Conservation (phyloP, 1,140 invertebrate genomes). For the Drepana arcuata region DNA sequence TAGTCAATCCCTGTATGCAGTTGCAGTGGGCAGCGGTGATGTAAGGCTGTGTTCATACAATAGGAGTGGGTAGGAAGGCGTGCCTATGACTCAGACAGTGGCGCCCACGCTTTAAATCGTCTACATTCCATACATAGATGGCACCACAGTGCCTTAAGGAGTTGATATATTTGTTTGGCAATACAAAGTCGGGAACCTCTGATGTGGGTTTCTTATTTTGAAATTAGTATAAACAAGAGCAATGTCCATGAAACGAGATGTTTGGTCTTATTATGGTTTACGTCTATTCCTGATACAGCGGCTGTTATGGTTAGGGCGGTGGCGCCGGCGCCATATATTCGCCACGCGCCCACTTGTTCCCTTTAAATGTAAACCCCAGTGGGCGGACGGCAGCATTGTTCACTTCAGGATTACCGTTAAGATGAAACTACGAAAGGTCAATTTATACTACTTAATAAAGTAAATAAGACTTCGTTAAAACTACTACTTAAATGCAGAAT, state of each 20-base stretch:
- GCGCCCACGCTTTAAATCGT: conserved; percentile 45
- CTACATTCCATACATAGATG: conserved; percentile 36
- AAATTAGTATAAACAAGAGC: too few relatives aligned
- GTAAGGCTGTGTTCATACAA: conserved; percentile 16
- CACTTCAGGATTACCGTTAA: conserved; percentile 16
- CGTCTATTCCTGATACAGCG: conserved; percentile 19
- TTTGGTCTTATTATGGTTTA: too few relatives aligned
- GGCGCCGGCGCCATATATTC: conserved; percentile 28
- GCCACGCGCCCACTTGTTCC: conserved; percentile 21
- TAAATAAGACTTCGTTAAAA: too few relatives aligned
- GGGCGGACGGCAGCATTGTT: conserved; percentile 21
- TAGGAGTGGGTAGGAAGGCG: conserved; percentile 34
- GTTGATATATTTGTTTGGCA: too few relatives aligned
- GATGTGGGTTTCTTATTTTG: too few relatives aligned
- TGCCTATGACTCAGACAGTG: conserved; percentile 41
- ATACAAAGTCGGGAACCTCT: too few relatives aligned
- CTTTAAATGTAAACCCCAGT: conserved; percentile 21
- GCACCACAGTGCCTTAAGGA: too few relatives aligned
- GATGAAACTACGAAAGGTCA: too few relatives aligned
- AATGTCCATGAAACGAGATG: too few relatives aligned
- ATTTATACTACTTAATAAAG: too few relatives aligned
- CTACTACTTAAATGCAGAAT: too few relatives aligned
- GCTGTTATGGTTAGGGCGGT: conserved; percentile 24
- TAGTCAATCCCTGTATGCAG: too few relatives aligned
- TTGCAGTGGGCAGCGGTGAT: conserved; percentile 19